Conservation (phyloP, 2,797 vertebrate genomes). For the Pantherophis vulpinus region DNA sequence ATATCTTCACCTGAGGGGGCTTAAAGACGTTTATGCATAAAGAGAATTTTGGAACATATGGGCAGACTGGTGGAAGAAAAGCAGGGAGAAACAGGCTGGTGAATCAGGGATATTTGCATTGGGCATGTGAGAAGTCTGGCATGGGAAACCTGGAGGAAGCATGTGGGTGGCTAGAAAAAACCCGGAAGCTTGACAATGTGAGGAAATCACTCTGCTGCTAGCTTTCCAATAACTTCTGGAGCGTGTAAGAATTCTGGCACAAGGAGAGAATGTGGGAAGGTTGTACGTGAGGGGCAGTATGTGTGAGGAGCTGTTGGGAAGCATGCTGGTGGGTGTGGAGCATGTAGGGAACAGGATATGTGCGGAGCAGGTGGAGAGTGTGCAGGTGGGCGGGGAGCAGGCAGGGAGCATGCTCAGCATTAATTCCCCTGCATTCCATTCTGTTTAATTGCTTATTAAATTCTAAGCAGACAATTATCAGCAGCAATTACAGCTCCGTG, state of each 20-base stretch:
- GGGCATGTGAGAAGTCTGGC: not conserved
- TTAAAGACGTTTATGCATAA: not conserved
- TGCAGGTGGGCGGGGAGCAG: not conserved
- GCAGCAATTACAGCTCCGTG: slow-evolving; percentile 83
- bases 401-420: slow-evolving; percentile 29
- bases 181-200: not conserved
- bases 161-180: not conserved
- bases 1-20: not conserved
- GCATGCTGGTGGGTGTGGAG: not conserved
- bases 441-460: slow-evolving; percentile 86
- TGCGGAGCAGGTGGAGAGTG: not conserved
- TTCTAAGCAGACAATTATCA: slow-evolving; percentile 85
- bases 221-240: not conserved
- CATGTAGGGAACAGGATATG: not conserved
- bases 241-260: not conserved
- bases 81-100: not conserved
- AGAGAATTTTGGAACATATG: not conserved
- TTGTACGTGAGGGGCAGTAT: not conserved
- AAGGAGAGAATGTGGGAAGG: not conserved
- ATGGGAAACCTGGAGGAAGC: not conserved
- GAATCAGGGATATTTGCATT: not conserved
- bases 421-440: slow-evolving; percentile 81
- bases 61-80: not conserved
- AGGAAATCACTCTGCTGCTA: slow-evolving; percentile 4
- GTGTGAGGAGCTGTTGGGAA: not conserved